phyloP scores from a whole-genome alignment of 1,140 invertebrate species.

The Ericerus pela region DNA sequence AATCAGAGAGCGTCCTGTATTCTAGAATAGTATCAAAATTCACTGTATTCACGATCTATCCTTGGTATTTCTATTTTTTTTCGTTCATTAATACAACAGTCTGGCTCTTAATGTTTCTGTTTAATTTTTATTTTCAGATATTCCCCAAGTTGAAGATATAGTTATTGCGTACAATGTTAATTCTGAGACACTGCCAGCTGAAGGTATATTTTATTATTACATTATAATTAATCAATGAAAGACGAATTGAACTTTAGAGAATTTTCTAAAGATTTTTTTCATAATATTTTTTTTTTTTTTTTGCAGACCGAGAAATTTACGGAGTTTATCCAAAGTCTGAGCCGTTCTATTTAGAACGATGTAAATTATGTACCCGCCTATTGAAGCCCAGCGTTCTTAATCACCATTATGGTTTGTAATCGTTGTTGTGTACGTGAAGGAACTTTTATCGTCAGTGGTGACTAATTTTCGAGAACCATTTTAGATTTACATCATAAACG shows the following conservation, averaged over 20 bases:
- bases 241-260: not conserved
- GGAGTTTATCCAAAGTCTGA: not conserved
- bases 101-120: too few relatives aligned
- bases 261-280: slow-evolving; percentile 32
- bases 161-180: not conserved
- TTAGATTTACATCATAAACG: slow-evolving; percentile 1
- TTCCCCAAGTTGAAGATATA: not conserved
- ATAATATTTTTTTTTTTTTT: slow-evolving; percentile 27
- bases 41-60: too few relatives aligned
- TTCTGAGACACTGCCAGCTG: not conserved
- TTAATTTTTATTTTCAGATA: not conserved
- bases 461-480: not conserved
- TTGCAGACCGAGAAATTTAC: slow-evolving; percentile 2
- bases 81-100: too few relatives aligned
- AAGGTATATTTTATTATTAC: too few relatives aligned
- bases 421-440: too few relatives aligned
- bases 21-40: too few relatives aligned
- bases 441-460: not conserved
- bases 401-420: not conserved
- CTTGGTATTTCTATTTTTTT: too few relatives aligned
- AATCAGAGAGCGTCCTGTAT: too few relatives aligned
- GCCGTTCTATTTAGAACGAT: slow-evolving; percentile 7
- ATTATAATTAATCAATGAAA: too few relatives aligned
- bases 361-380: not conserved
- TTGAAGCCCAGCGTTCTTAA: not conserved